Percentiles rank a stretch among this genome's conserved stretches.
Evolutionary conservation across 2,113 vertebrate species (phyloP).

Genomic region (Numenius arquata): DNA sequence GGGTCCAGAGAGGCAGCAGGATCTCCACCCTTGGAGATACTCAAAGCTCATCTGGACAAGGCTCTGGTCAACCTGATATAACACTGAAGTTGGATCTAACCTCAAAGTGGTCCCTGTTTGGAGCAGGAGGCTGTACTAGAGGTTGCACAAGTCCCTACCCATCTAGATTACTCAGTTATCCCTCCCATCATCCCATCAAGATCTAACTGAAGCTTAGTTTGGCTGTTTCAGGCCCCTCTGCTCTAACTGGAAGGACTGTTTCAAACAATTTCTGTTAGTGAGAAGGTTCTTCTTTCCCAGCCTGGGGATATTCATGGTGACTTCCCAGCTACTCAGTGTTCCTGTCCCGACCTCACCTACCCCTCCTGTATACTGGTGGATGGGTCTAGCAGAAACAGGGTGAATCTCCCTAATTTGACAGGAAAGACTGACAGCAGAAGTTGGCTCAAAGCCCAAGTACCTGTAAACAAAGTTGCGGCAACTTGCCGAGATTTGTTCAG

Average conservation of each 20-base stretch:
- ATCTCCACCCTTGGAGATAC: background rate
- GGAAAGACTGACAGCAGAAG: background rate
- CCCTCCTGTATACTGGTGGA: rapidly evolving
- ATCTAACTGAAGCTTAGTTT: background rate
- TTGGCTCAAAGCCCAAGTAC: background rate
- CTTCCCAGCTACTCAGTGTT: background rate
- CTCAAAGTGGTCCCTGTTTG: background rate
- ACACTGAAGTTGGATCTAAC: background rate
- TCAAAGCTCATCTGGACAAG: background rate
- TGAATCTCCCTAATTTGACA: background rate
- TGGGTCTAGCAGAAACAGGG: background rate
- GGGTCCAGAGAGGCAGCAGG: background rate
- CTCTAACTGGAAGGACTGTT: background rate
- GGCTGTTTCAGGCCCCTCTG: background rate
- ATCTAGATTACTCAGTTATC: background rate
- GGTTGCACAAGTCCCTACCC: background rate
- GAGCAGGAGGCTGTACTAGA: background rate
- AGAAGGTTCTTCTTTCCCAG: background rate
- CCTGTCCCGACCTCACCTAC: background rate
- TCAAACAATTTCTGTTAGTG: background rate
- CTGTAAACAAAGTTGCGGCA: background rate
- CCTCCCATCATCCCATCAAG: background rate
- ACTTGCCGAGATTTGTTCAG: background rate
- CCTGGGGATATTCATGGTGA: background rate
- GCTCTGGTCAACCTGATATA: background rate